Conservation (phyloP, 2,113 vertebrate genomes). For the Lagopus muta region DNA sequence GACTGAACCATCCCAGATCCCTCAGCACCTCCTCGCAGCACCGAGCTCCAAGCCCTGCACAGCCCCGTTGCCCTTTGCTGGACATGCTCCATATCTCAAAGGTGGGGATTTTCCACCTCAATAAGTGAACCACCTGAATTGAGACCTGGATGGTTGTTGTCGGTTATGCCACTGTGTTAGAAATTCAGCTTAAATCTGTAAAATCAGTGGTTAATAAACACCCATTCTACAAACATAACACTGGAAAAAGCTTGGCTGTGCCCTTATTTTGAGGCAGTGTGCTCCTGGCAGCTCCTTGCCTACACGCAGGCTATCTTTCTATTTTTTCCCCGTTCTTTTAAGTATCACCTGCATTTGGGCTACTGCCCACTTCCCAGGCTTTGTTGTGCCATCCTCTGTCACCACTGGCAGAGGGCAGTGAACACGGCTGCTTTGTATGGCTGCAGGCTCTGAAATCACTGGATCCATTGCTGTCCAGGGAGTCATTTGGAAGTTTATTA, state of each 20-base stretch:
- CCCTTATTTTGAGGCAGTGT: rapidly evolving
- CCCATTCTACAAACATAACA: not conserved
- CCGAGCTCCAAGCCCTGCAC: too few relatives aligned
- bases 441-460: not conserved
- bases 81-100: too few relatives aligned
- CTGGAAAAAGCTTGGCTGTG: not conserved
- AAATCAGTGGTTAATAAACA: rapidly evolving
- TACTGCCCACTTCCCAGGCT: not conserved
- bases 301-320: not conserved
- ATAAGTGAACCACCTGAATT: rapidly evolving
- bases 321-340: not conserved
- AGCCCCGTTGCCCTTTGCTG: too few relatives aligned
- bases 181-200: rapidly evolving
- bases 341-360: not conserved
- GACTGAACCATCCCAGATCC: too few relatives aligned
- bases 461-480: not conserved
- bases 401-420: not conserved
- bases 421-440: not conserved
- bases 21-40: too few relatives aligned
- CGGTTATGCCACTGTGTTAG: not conserved
- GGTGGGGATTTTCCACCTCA: rapidly evolving
- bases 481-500: not conserved
- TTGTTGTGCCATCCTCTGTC: not conserved
- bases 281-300: not conserved
- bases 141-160: not conserved